phyloP scores from a whole-genome alignment of 2,888 invertebrate species.

The Euclidia mi region DNA sequence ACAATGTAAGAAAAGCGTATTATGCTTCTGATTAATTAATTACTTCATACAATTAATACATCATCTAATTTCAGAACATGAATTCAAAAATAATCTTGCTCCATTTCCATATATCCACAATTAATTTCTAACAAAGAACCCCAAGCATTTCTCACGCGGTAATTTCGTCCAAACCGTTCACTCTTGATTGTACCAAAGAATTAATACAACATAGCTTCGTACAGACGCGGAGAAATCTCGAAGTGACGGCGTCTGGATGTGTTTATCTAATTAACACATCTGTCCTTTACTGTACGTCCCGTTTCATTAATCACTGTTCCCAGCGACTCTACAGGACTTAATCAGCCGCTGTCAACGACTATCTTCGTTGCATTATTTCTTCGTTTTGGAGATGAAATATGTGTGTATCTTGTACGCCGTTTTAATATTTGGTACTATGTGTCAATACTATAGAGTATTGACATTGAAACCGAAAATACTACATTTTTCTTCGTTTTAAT shows the following conservation, averaged over 20 bases:
- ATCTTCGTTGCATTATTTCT: conserved; percentile 51
- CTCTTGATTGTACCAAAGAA: conserved; percentile 52
- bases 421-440: no score
- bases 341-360: conserved; percentile 59
- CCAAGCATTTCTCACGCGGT: conserved; percentile 39
- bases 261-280: conserved; percentile 79
- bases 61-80: not conserved
- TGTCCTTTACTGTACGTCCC: conserved; percentile 65
- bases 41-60: not conserved
- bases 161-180: conserved; percentile 41
- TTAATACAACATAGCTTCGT: conserved; percentile 55
- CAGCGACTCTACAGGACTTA: conserved; percentile 52
- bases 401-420: not conserved
- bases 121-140: conserved; percentile 11
- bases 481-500: no score
- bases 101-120: conserved; percentile 17
- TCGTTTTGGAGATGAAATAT: conserved; percentile 46
- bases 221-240: conserved; percentile 55
- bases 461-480: no score
- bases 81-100: conserved; percentile 8
- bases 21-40: no score
- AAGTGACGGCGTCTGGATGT: conserved; percentile 60
- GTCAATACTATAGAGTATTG: no score
- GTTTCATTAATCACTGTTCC: conserved; percentile 75
- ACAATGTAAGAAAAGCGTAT: no score